phyloP scores from a whole-genome alignment of 2,888 invertebrate species.

The Lypha dubia region DNA sequence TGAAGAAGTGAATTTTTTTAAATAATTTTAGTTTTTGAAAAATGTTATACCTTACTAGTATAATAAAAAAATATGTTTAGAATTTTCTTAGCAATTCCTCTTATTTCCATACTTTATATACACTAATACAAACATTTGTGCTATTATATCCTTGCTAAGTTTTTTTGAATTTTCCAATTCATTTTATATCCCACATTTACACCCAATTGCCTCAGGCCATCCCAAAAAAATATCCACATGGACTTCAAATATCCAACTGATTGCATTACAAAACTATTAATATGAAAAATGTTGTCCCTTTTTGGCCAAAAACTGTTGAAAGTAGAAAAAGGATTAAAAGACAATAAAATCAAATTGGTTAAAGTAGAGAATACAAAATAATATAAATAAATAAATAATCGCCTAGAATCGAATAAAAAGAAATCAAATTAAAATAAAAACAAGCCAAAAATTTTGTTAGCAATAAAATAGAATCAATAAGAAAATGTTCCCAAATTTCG shows the following conservation, averaged over 20 bases:
- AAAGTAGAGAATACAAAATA: background rate
- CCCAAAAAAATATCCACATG: conserved; percentile 43
- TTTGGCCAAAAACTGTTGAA: background rate
- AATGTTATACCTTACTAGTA: no score
- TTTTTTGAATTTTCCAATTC: background rate
- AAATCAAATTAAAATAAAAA: conserved; percentile 2
- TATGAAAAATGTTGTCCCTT: conserved; percentile 7
- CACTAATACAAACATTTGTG: no score
- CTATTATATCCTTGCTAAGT: background rate
- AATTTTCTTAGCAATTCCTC: no score
- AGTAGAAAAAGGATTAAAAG: background rate
- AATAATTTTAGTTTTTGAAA: no score
- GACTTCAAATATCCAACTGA: conserved; percentile 37
- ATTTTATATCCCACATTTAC: conserved; percentile 55
- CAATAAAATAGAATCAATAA: background rate
- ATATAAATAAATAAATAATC: background rate
- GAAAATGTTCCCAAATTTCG: background rate
- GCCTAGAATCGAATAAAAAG: background rate
- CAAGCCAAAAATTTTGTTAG: background rate
- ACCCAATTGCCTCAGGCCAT: conserved; percentile 68
- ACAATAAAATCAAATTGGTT: background rate
- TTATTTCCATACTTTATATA: no score
- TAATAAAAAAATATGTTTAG: no score
- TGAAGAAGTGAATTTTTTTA: no score
- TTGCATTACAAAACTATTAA: conserved; percentile 53